Evolutionary conservation across 1,140 invertebrate species (phyloP), one percentile per base, ranked within the genome.

Genomic region (Centruroides sculpturatus): DNA sequence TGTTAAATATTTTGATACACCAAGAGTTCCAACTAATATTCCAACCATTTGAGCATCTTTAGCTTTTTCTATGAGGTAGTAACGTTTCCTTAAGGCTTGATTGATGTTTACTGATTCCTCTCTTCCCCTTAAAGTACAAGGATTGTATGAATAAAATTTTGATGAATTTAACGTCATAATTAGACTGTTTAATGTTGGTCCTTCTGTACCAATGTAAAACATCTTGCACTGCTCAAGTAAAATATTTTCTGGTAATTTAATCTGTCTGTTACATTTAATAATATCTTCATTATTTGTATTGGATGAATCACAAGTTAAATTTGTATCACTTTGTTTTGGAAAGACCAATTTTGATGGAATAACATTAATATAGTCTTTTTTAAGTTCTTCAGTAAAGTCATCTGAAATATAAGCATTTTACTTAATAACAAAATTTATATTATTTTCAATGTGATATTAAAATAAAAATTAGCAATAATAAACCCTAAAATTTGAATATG

Each of bases 31-130:
- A 9, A 93, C 83, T 13, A 97, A 79, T 55, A 97, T 86, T 11
- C 91, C 92, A 54, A 97, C 78, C 36, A 83, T 83, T 67, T 82
- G 79, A 0, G 90, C 87, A 79, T 95, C 91, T 73, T 87, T 91
- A 55, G 90, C 83, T 70, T 85, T 87, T 76, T 96, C 92, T 13
- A 92, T 80, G 51, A 92, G 78, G 70, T 81, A 93, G 66, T 84
- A 82, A 65, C 91, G 79, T 67, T 84, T 82, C 73, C 85, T 89
- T 23, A 96, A 78, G 41, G 57, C 41, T 56, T 70, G 71, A 59
- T 68, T 72, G 10, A 68, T 59, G 62, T 64, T 56, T 35, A 71
- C 56, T 56, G 60, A 70, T 66, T 74, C 73, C 60, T 61, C 61
- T 48, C 66, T 63, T 53, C 54, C 64, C 5, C 59, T 64, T 55